Base-by-base conservation (phyloP, 92 coral and sea anemone species). In the Epizoanthus illoricatus region DNA sequence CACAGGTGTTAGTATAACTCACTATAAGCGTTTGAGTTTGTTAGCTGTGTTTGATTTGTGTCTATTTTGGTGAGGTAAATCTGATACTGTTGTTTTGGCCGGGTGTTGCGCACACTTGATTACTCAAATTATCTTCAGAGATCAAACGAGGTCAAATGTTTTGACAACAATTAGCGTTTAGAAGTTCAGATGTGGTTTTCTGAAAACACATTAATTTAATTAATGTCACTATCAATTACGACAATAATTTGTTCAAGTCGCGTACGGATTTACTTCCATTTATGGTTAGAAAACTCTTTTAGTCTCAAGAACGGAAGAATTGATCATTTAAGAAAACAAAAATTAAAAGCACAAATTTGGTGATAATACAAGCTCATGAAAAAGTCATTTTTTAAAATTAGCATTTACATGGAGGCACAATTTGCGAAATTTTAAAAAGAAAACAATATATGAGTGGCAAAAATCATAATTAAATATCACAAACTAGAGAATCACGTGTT, bases 71-170 rank as follows among this genome's bases (percentile, higher is more conserved):
- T 10, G 4, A 0, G 40, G 23, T 21, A 36, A 2, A 72, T 2
- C 18, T 4, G 41, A 20, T 72, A 43, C 52, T 69, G 17, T 17
- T 11, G 8, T 5, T 1, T 12, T 23, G 13, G 74, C 17, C 23
- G 11, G 21, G 21, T n/a, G 36, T 33, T 18, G 60, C 3, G 21
- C 15, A 52, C 12, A 52, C 56, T 58, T 58, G 54, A 57, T 17
- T 28, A 4, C 19, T 45, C 67, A 58, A 42, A 20, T 73, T 52
- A 7, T 24, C 19, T 45, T 52, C 67, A 73, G 12, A 24, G 40
- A 72, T 72, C 81, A 40, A 39, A 59, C 66, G 19, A n/a, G 67
- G 43, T 57, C 80, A 75, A 4, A 6, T 74, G 19, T 58, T 59
- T 40, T 39, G 55, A 40, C 23, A 19, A 59, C 23, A 7, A 7